Conservation (phyloP, 2,888 invertebrate species). For the Eupeodes latifasciatus region DNA sequence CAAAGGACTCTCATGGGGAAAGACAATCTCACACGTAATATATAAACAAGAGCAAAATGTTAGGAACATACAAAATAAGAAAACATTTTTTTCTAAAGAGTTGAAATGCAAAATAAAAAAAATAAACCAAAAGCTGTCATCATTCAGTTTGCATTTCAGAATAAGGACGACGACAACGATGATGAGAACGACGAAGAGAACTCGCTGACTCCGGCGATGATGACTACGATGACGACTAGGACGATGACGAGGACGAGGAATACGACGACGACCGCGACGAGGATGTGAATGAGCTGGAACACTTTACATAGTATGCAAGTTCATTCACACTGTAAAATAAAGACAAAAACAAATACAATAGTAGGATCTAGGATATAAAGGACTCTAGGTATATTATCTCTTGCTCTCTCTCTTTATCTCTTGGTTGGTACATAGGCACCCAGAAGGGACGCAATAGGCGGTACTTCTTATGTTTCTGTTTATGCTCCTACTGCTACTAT, state of each 20-base stretch:
- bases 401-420: background rate
- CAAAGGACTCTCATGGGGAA: conserved; percentile 57
- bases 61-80: conserved; percentile 4
- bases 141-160: conserved; percentile 47
- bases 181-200: background rate
- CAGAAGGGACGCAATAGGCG: conserved; percentile 38
- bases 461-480: conserved; percentile 7
- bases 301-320: conserved; percentile 45
- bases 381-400: conserved; percentile 25
- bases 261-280: conserved; percentile 18
- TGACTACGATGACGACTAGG: conserved; percentile 6
- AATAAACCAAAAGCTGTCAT: conserved; percentile 44
- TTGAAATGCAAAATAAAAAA: conserved; percentile 33
- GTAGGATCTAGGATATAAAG: conserved; percentile 42
- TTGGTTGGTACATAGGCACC: background rate
- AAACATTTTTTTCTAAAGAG: conserved; percentile 37
- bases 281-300: conserved; percentile 36
- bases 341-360: conserved; percentile 47
- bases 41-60: conserved; percentile 45
- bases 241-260: conserved; percentile 7
- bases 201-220: background rate
- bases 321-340: conserved; percentile 67
- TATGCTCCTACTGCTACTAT: background rate
- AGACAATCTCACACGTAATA: conserved; percentile 45
- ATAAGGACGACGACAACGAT: conserved; percentile 36